A percentile compares a stretch with the other conserved stretches of the same genome.
Evolutionary conservation across 2,797 vertebrate species (phyloP).

Genomic region (Thunnus albacares): DNA sequence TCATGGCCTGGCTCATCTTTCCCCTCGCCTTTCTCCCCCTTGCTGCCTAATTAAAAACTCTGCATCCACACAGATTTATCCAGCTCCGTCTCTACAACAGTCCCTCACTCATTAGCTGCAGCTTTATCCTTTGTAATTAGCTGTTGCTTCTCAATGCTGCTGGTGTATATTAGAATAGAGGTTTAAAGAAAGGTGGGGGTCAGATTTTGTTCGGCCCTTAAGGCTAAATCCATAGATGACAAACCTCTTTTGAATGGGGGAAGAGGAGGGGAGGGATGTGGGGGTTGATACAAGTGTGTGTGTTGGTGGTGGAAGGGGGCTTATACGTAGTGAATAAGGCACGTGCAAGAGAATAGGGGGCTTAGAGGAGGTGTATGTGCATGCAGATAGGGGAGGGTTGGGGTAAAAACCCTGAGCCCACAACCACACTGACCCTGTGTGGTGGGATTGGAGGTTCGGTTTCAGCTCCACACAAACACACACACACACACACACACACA

Average conservation of each 20-base stretch:
- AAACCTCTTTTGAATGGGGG: constrained; percentile 60
- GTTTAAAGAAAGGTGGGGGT: constrained; percentile 57
- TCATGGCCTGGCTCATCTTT: constrained; percentile 30
- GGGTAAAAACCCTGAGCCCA: constrained; percentile 40
- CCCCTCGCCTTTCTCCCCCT: constrained; percentile 13
- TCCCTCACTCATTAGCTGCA: constrained; percentile 61
- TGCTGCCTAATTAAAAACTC: constrained; percentile 70
- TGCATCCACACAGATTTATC: constrained; percentile 57
- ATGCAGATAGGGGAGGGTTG: constrained; percentile 52
- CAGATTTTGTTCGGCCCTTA: constrained; percentile 58
- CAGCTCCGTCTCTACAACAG: constrained; percentile 27
- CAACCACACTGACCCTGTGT: constrained; percentile 30
- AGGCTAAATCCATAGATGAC: constrained; percentile 73
- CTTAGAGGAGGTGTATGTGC: constrained; percentile 56
- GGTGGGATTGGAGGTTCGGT: constrained; percentile 1
- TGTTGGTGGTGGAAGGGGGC: constrained; percentile 13
- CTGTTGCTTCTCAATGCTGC: constrained; percentile 55
- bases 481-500: constrained; percentile 24
- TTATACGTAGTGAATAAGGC: constrained; percentile 52
- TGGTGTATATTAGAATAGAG: constrained; percentile 40
- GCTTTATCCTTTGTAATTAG: constrained; percentile 76
- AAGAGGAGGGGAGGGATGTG: neutral
- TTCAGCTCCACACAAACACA: constrained; percentile 30
- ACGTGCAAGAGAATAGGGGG: constrained; percentile 52
- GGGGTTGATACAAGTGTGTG: constrained; percentile 19